These are phyloP conservation scores for Laupala kohalensis DNA, from an alignment of 1,140 invertebrate species.

Conservation along the genomic window DNA sequence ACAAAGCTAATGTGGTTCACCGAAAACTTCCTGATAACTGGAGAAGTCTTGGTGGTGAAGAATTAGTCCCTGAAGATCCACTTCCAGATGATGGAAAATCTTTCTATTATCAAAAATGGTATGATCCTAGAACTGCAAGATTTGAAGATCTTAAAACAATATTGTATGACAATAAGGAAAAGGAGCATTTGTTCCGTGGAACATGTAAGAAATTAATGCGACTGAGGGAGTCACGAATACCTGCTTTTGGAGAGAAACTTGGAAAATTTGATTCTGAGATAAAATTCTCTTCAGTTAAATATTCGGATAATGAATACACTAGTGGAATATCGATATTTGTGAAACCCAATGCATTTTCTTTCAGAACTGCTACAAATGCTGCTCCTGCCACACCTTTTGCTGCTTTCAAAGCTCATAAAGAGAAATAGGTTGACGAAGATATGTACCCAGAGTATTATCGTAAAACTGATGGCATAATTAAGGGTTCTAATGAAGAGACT, in stretches of 20 bases:
- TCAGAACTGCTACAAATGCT: constrained; percentile 30
- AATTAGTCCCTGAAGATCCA: constrained; percentile 25
- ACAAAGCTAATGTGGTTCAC: constrained; percentile 34
- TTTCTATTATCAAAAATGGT: constrained; percentile 45
- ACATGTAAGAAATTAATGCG: background rate
- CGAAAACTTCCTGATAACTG: constrained; percentile 28
- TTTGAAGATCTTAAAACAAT: constrained; percentile 3
- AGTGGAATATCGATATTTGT: constrained; percentile 62
- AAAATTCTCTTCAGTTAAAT: constrained; percentile 25
- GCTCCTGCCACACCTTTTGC: too few relatives aligned
- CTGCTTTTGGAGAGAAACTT: background rate
- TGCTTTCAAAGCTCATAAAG: too few relatives aligned
- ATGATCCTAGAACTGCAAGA: constrained; percentile 20
- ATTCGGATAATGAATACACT: constrained; percentile 43
- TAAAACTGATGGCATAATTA: constrained; percentile 50
- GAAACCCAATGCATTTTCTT: constrained; percentile 48
- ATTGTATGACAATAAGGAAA: background rate
- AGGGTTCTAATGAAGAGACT: constrained; percentile 59
- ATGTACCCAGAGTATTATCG: constrained; percentile 67
- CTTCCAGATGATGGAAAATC: constrained; percentile 40
- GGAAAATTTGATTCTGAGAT: constrained; percentile 10
- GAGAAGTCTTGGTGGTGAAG: constrained; percentile 31
- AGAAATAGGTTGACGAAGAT: too few relatives aligned
- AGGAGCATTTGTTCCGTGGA: background rate
- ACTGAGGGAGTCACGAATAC: background rate